phyloP scores from a whole-genome alignment of 2,888 invertebrate species.

The Toxonevra muliebris region DNA sequence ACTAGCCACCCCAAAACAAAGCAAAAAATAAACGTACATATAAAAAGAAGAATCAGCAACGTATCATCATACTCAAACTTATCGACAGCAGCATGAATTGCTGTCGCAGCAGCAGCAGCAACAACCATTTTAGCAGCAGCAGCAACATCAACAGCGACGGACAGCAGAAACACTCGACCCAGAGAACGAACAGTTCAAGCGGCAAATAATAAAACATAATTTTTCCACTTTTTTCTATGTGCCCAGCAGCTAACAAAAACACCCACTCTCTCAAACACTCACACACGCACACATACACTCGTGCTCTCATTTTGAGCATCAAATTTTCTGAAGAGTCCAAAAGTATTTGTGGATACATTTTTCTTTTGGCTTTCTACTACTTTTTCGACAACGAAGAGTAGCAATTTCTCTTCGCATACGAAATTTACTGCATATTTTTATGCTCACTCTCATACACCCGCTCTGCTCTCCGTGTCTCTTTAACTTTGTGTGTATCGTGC shows the following conservation, averaged over 20 bases:
- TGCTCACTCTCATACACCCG: background rate
- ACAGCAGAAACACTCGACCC: conserved; percentile 38
- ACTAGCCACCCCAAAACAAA: background rate
- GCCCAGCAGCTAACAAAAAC: conserved; percentile 16
- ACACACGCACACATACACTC: background rate
- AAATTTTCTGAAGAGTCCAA: background rate
- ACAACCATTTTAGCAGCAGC: conserved; percentile 14
- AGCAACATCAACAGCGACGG: conserved; percentile 24
- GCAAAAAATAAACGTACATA: background rate
- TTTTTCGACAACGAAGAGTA: background rate
- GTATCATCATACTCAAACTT: conserved; percentile 19
- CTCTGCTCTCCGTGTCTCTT: background rate
- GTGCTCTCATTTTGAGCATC: too few relatives aligned
- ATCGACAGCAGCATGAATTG: conserved; percentile 29
- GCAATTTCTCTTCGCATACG: background rate
- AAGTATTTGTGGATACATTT: background rate
- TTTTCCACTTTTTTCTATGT: conserved; percentile 16
- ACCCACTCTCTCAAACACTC: conserved; percentile 19
- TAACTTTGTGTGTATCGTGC: too few relatives aligned
- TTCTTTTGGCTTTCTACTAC: background rate
- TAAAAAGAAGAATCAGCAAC: background rate
- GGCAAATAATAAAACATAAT: conserved; percentile 40
- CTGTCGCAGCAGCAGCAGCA: conserved; percentile 16
- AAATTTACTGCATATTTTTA: background rate
- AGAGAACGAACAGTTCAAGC: conserved; percentile 39